These are phyloP conservation scores for Cherax destructor DNA, from an alignment of 1,140 invertebrate genomes.

Conservation along the genomic window DNA sequence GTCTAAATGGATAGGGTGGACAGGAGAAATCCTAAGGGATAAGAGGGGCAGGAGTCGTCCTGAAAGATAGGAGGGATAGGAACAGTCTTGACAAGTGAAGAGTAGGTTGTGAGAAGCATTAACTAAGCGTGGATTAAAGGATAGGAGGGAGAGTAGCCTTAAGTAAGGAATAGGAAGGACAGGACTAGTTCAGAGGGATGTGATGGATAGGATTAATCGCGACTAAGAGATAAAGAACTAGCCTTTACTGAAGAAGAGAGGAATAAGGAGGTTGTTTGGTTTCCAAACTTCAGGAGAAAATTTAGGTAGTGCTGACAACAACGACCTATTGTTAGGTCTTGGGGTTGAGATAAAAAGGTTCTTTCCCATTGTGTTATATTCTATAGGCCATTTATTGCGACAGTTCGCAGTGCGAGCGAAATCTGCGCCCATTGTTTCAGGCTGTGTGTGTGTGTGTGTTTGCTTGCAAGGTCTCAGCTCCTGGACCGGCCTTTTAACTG, in stretches of 20 bases:
- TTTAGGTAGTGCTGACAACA: neutral
- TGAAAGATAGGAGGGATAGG: neutral
- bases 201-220: too few relatives aligned
- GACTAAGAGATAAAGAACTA: too few relatives aligned
- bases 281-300: neutral
- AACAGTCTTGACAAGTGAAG: too few relatives aligned
- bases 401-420: neutral
- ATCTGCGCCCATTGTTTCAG: neutral
- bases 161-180: too few relatives aligned
- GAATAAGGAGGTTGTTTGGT: neutral
- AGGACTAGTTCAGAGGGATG: too few relatives aligned
- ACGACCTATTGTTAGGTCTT: neutral
- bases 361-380: neutral
- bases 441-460: neutral
- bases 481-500: too few relatives aligned
- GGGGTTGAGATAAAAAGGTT: neutral
- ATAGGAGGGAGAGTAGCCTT: neutral
- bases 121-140: neutral
- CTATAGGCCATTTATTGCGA: conserved; percentile 3
- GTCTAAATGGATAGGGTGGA: neutral
- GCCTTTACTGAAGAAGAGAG: neutral
- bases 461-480: neutral
- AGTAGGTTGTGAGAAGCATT: too few relatives aligned
- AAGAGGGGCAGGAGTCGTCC: neutral
- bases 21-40: neutral